phyloP scores from a whole-genome alignment of 2,888 invertebrate species.

The Coenonympha arcania region DNA sequence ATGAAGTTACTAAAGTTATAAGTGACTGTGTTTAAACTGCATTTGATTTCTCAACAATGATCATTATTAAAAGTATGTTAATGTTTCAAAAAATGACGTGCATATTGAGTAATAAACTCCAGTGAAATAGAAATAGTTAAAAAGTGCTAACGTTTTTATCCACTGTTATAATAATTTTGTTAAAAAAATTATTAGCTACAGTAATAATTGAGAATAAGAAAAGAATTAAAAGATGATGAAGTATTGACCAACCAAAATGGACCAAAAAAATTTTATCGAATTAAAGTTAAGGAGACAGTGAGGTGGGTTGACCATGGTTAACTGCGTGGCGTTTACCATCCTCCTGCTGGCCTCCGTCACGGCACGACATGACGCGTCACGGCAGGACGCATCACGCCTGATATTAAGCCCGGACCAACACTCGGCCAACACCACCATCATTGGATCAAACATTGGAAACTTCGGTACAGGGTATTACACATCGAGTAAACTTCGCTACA shows the following conservation, averaged over 20 bases:
- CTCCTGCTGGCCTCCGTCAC: slow-evolving; percentile 20
- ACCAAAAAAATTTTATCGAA: slow-evolving; percentile 2
- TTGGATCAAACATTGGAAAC: slow-evolving; percentile 6
- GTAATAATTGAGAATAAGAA: too few relatives aligned
- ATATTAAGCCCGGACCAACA: slow-evolving; percentile 1
- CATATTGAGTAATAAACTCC: too few relatives aligned
- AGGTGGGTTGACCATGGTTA: slow-evolving; percentile 21
- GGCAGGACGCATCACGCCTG: slow-evolving; percentile 4
- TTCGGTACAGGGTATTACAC: slow-evolving; percentile 20
- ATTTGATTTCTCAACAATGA: too few relatives aligned
- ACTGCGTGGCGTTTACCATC: slow-evolving; percentile 22
- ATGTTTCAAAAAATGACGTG: too few relatives aligned
- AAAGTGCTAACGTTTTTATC: too few relatives aligned
- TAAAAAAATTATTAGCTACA: too few relatives aligned
- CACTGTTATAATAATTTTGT: too few relatives aligned
- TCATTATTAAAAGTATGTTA: too few relatives aligned
- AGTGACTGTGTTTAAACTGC: too few relatives aligned
- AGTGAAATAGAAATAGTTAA: too few relatives aligned
- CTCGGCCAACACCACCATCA: slow-evolving; percentile 9
- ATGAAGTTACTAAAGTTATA: too few relatives aligned
- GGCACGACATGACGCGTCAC: slow-evolving; percentile 14
- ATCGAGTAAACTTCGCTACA: slow-evolving; percentile 24
- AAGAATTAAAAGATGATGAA: neutral
- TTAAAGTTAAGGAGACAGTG: neutral
- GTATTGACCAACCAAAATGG: too few relatives aligned